phyloP scores from a whole-genome alignment of 2,113 vertebrate genomes.

The Uropsilus gracilis region DNA sequence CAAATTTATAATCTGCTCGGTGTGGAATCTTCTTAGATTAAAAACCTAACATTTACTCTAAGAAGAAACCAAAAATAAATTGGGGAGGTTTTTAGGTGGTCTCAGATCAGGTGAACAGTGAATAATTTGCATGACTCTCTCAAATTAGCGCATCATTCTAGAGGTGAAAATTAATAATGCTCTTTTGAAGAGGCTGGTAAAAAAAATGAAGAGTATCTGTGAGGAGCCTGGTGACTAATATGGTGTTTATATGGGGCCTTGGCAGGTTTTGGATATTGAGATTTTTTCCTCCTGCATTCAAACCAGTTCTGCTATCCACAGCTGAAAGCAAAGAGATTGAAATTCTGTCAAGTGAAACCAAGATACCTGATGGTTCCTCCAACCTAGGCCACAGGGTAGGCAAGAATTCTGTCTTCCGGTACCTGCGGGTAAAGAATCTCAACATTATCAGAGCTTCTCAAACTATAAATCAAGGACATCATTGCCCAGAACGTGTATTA shows the following conservation, averaged over 20 bases:
- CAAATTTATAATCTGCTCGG: constrained; percentile 57
- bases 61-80: constrained; percentile 33
- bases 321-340: neutral
- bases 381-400: fast-evolving
- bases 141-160: neutral
- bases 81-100: neutral
- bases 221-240: neutral
- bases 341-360: neutral
- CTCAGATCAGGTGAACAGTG: neutral
- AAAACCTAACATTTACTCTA: constrained; percentile 43
- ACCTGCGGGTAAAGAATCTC: neutral
- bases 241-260: neutral
- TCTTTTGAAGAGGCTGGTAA: neutral
- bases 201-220: neutral
- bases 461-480: neutral
- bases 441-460: neutral
- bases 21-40: constrained; percentile 33
- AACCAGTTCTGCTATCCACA: neutral
- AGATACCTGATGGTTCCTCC: neutral
- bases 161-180: constrained; percentile 6
- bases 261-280: neutral
- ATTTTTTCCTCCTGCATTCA: neutral
- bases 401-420: neutral
- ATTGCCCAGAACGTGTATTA: neutral
- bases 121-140: neutral